These are phyloP conservation scores for Teleogryllus oceanicus DNA, from an alignment of 2,888 invertebrate species.

Conservation along the genomic window DNA sequence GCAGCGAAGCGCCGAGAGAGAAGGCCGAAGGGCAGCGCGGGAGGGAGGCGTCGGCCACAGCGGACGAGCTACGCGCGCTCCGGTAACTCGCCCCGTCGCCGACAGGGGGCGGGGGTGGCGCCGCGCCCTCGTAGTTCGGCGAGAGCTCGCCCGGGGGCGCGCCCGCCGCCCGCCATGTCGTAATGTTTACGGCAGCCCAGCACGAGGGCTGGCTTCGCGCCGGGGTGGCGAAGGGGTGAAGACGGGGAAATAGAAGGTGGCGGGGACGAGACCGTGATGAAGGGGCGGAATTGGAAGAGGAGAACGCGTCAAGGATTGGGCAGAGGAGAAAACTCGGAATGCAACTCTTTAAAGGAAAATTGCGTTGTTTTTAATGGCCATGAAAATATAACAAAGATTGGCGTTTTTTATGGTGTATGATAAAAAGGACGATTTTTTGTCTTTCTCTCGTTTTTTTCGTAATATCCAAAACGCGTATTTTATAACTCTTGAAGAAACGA, in stretches of 20 bases:
- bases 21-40: background rate
- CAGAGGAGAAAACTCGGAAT: background rate
- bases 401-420: slow-evolving; percentile 12
- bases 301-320: background rate
- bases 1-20: no score
- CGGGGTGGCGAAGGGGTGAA: background rate
- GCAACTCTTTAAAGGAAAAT: background rate
- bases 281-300: background rate
- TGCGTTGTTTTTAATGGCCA: slow-evolving; percentile 2
- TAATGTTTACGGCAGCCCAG: slow-evolving; percentile 9
- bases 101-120: background rate
- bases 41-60: background rate
- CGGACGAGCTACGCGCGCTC: no score
- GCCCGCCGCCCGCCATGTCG: background rate
- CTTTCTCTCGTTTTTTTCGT: slow-evolving; percentile 6
- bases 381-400: slow-evolving; percentile 18
- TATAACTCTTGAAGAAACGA: slow-evolving; percentile 9
- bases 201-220: background rate
- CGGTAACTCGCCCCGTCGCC: background rate
- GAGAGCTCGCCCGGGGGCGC: slow-evolving; percentile 18
- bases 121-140: background rate
- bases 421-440: slow-evolving; percentile 9
- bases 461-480: slow-evolving; percentile 18
- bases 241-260: no score
- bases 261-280: background rate